Evolutionary conservation across 2,797 vertebrate genomes (phyloP), one percentile per base, ranked within the genome.

Genomic region (Lithobates sylvaticus): DNA sequence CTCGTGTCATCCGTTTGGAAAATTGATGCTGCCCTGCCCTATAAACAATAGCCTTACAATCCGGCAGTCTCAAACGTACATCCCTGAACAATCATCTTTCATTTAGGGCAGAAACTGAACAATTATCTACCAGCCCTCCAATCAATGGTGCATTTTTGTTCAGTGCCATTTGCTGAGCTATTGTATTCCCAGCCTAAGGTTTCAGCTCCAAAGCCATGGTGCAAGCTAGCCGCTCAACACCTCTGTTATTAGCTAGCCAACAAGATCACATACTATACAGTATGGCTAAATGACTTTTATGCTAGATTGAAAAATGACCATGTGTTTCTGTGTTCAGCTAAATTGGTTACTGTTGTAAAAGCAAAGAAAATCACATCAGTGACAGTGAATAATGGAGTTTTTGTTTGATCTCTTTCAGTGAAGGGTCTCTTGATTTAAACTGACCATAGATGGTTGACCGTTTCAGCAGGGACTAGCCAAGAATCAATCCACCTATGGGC

Each of bases 11-110:
- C 89, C 90, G 89, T 87, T 91, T 91, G 90, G 92, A 95, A 95
- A 95, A 95, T 94, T 94, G 93, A 94, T 94, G 94, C 93, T 88
- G 91, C 93, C 93, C 93, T 95, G 91, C 91, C 91, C 93, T 92
- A 93, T 94, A 95, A 95, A 95, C 93, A 95, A 94, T 92, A 93
- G 92, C 93, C 92, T 91, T 86, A 88, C 92, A 91, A 95, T 95
- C 92, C 93, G 94, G 93, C 93, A 92, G 92, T 89, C 92, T 93
- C 91, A 61, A 90, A 0, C 0, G 90, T 90, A 89, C 89, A 91
- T 95, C 95, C 92, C 93, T 47, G 93, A 94, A 93, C 93, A 95
- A 95, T 95, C 94, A 94, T 91, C 93, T 94, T 93, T 94, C 93
- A 94, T 94, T 95, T 95, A 93, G 91, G 91, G 91, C 91, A 94